A percentile compares a stretch with the other conserved stretches of the same genome.
Evolutionary conservation across 2,888 invertebrate species (phyloP).

Genomic region (Eupsilia transversa): DNA sequence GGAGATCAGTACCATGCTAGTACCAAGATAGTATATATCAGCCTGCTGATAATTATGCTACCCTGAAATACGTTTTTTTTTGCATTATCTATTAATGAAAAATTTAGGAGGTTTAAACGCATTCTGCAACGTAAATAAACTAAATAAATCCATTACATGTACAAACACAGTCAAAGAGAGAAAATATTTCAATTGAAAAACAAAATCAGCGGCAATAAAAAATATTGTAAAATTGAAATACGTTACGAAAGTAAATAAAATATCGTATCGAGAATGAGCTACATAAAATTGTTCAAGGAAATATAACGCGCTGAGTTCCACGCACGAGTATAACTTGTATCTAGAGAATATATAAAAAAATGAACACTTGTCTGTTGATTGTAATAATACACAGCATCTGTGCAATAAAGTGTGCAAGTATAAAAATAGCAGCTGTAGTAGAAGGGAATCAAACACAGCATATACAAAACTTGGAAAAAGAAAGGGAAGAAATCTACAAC

Average conservation of each 20-base stretch:
- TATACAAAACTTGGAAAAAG: constrained; percentile 35
- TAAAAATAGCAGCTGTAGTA: background rate
- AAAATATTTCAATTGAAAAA: constrained; percentile 23
- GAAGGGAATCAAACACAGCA: constrained; percentile 2
- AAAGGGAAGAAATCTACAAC: constrained; percentile 22
- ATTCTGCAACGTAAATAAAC: background rate
- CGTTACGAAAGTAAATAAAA: constrained; percentile 33
- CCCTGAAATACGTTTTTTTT: background rate
- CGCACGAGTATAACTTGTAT: background rate
- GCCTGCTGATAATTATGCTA: background rate
- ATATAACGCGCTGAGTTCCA: constrained; percentile 14
- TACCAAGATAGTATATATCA: too few relatives aligned
- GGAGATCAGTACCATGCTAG: background rate
- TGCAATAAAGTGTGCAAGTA: constrained; percentile 9
- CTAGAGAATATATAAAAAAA: constrained; percentile 16
- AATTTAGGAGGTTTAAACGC: background rate
- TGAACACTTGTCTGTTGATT: constrained; percentile 22
- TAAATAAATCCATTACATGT: constrained; percentile 7
- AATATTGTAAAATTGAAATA: constrained; percentile 31
- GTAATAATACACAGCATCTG: constrained; percentile 9
- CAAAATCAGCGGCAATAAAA: constrained; percentile 25
- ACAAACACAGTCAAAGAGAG: background rate
- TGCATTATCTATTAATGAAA: background rate
- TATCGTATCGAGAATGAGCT: background rate
- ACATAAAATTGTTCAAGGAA: constrained; percentile 4